Base-by-base conservation (phyloP, 2,113 vertebrate genomes). In the Salminus brasiliensis region DNA sequence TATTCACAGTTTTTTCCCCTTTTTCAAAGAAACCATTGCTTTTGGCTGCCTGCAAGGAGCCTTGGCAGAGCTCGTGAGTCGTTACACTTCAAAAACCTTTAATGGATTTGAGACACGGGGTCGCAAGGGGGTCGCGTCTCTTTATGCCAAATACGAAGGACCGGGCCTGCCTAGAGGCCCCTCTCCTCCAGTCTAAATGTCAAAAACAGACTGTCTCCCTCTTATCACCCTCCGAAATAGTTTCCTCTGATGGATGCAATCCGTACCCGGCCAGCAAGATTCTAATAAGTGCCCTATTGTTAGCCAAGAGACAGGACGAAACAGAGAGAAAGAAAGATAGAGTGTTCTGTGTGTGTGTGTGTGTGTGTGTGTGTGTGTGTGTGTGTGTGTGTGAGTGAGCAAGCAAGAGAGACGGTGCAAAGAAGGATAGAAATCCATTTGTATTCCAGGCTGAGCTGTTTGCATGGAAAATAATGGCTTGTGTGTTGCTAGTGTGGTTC, bases 381-480 rank as follows among this genome's bases (percentile, higher is more conserved):
- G n/a, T n/a, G n/a, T n/a, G n/a, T n/a, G n/a, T n/a, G n/a, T n/a
- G n/a, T n/a, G n/a, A n/a, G n/a, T n/a, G n/a, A n/a, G n/a, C n/a
- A n/a, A n/a, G n/a, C 11, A 66, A 15, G 60, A 74, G 72, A 79
- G 30, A 43, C 21, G 74, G 78, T 80, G 25, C 78, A 89, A 88
- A 25, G 70, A 85, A 87, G 84, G 76, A 92, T 88, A 93, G 89
- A 87, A 91, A 92, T 92, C 87, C 89, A 90, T 89, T 94, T 91
- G 84, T 91, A 90, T 91, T 36, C 76, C 90, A 87, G 91, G 89
- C 88, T 78, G 77, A 90, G 88, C 80, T 87, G 91, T 92, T 91
- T 94, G 94, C 92, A 93, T 95, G 93, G 93, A 87, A 92, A 95
- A 93, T 92, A 94, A 94, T 93, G 90, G 91, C 88, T 79, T 81